Base-by-base conservation (phyloP, 2,113 vertebrate species). In the Ascaphus truei region DNA sequence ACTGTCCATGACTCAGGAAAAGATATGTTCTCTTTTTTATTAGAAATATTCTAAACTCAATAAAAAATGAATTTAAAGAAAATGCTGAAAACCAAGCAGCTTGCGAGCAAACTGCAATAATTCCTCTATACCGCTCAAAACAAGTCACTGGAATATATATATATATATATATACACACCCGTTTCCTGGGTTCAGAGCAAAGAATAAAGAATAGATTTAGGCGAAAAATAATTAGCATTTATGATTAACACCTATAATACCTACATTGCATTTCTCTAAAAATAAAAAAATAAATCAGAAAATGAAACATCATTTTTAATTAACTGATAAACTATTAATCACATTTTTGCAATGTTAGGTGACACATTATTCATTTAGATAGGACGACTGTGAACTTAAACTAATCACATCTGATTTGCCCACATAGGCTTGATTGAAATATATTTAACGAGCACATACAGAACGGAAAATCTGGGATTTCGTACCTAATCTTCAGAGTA, bases 281-380 rank as follows among this genome's bases (percentile, higher is more conserved):
- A n/a, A n/a, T 83, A 89, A 89, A 89, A 91, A 90, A 85, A 88
- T 82, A 84, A n/a, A 15, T 15, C 8, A 61, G 30, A 90, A 89
- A 88, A 87, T 88, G 89, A 91, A 90, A 86, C 85, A 79, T 83
- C 77, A 75, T 86, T 90, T 92, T 91, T 92, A 92, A 91, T 92
- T 92, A 92, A 92, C 90, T 92, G 90, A 92, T 92, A 91, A 92
- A 91, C 90, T 91, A 90, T 91, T 92, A 92, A 92, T 92, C 90
- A 91, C 88, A 90, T 88, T 91, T 92, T 86, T 91, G 87, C 89
- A 91, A 90, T 91, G 90, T 92, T 91, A 91, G 88, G 88, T 92
- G 90, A 92, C 89, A 90, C 87, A 90, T 91, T 90, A 91, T 90
- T 92, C 89, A 90, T 92, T 92, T 90, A 88, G 87, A 90, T 88